phyloP scores from a whole-genome alignment of 1,140 invertebrate species.

The Achroia grisella region DNA sequence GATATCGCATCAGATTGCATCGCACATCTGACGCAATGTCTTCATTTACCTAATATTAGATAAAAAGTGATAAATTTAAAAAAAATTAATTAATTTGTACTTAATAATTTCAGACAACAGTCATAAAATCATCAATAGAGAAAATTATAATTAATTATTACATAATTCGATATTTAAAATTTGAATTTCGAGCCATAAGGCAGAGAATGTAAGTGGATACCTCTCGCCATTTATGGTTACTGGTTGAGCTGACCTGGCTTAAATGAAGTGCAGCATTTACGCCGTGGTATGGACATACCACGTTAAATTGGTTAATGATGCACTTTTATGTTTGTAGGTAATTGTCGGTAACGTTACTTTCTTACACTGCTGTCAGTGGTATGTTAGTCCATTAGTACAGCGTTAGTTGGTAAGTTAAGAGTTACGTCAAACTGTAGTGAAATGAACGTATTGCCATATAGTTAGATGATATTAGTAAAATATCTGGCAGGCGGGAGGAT shows the following conservation, averaged over 20 bases:
- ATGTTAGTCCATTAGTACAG: constrained; percentile 62
- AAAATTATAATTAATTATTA: too few species aligned
- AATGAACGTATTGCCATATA: constrained; percentile 63
- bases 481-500: constrained; percentile 60
- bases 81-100: neutral
- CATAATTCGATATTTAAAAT: neutral
- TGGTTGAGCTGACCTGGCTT: neutral
- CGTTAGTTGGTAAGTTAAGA: constrained; percentile 59
- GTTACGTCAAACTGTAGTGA: constrained; percentile 55
- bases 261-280: constrained; percentile 1
- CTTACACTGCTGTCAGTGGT: constrained; percentile 30
- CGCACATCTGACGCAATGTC: too few species aligned
- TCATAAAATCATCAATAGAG: too few species aligned
- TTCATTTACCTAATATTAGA: constrained; percentile 8
- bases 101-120: too few species aligned
- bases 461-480: constrained; percentile 64
- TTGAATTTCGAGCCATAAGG: neutral
- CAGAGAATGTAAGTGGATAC: constrained; percentile 7
- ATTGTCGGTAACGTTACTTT: constrained; percentile 48
- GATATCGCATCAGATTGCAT: neutral
- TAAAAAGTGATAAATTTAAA: constrained; percentile 16
- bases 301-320: constrained; percentile 22
- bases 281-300: constrained; percentile 4
- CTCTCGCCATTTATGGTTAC: constrained; percentile 14
- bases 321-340: constrained; percentile 49